phyloP scores from a whole-genome alignment of 2,888 invertebrate genomes.

The Conops quadrifasciatus region DNA sequence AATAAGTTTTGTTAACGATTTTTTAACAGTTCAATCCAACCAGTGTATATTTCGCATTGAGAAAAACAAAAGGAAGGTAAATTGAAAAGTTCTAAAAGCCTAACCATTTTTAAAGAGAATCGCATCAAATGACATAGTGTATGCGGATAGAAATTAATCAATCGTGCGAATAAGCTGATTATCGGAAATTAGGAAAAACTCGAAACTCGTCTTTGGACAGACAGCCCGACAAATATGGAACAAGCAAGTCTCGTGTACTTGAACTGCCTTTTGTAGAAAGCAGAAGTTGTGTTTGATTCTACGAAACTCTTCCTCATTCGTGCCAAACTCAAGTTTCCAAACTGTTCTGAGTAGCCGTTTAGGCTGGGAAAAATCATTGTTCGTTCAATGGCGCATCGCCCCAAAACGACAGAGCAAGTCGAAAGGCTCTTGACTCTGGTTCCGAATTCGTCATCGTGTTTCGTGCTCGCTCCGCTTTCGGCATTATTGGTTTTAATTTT shows the following conservation, averaged over 20 bases:
- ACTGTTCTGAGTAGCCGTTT: neutral
- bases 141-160: slow-evolving; percentile 27
- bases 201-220: slow-evolving; percentile 26
- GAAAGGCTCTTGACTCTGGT: slow-evolving; percentile 6
- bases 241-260: slow-evolving; percentile 37
- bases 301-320: neutral
- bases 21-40: slow-evolving; percentile 20
- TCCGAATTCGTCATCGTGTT: slow-evolving; percentile 29
- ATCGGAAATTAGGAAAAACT: slow-evolving; percentile 18
- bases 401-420: neutral
- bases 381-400: slow-evolving; percentile 11
- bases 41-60: slow-evolving; percentile 24
- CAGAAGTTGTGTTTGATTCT: slow-evolving; percentile 27
- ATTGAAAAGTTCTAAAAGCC: slow-evolving; percentile 9
- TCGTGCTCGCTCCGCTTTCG: slow-evolving; percentile 12
- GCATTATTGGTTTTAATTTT: slow-evolving; percentile 24
- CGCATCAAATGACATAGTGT: neutral
- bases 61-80: slow-evolving; percentile 25
- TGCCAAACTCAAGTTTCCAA: slow-evolving; percentile 7
- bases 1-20: slow-evolving; percentile 21
- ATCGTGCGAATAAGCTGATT: slow-evolving; percentile 23
- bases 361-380: neutral
- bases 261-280: slow-evolving; percentile 32
- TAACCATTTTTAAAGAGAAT: neutral
- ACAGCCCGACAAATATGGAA: slow-evolving; percentile 25